Percentiles rank a stretch among this genome's conserved stretches.
Evolutionary conservation across 2,888 invertebrate genomes (phyloP).

Genomic region (Hyposoter didymator): DNA sequence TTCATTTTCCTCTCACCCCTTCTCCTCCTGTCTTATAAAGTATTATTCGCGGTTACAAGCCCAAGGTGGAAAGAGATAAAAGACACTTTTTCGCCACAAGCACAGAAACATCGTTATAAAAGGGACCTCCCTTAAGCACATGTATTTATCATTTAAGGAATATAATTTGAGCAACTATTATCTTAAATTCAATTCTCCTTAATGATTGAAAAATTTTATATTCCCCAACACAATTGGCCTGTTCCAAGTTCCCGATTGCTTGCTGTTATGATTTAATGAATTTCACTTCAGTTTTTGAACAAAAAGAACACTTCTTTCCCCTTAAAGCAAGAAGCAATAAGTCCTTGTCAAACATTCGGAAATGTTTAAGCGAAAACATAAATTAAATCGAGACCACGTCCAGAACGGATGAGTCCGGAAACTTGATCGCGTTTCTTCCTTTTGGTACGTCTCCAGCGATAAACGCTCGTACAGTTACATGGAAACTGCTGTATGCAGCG

Average conservation of each 20-base stretch:
- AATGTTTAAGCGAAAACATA: neutral
- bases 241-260: neutral
- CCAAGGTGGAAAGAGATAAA: constrained; percentile 15
- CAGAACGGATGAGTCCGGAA: neutral
- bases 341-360: neutral
- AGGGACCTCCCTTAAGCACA: constrained; percentile 23
- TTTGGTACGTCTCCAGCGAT: neutral
- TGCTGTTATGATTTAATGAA: neutral
- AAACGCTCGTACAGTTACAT: constrained; percentile 6
- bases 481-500: neutral
- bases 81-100: constrained; percentile 3
- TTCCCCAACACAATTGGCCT: neutral
- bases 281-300: no score
- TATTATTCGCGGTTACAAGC: constrained; percentile 48
- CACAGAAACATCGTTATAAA: constrained; percentile 27
- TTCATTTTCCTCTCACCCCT: constrained; percentile 45
- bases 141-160: constrained; percentile 45
- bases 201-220: neutral
- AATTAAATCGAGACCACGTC: neutral
- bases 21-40: constrained; percentile 8
- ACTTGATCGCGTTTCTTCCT: constrained; percentile 9
- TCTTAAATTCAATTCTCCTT: neutral
- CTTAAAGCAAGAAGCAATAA: neutral
- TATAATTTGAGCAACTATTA: constrained; percentile 34
- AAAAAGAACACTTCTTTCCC: neutral